These are phyloP conservation scores for Hymenopus coronatus DNA, from an alignment of 2,888 invertebrate species.

Conservation along the genomic window DNA sequence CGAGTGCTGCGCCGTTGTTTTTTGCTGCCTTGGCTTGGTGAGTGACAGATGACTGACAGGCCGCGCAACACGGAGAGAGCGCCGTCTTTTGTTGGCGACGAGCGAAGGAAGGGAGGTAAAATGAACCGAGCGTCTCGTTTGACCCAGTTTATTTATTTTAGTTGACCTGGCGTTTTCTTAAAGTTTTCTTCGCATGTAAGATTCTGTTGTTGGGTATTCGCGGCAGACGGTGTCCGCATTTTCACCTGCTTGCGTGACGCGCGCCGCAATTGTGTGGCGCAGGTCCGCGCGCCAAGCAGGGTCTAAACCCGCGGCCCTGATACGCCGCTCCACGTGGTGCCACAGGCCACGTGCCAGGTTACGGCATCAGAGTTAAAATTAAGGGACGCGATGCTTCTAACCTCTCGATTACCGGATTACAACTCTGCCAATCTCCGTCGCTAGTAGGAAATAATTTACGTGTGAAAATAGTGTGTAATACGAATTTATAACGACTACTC, in stretches of 20 bases:
- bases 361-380: not conserved
- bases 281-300: not conserved
- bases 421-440: not conserved
- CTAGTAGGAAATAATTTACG: not conserved
- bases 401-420: not conserved
- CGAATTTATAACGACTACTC: not conserved
- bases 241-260: not conserved
- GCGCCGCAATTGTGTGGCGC: not conserved
- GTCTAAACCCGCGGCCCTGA: not conserved
- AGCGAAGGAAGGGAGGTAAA: not conserved
- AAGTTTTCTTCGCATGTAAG: not conserved
- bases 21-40: constrained; percentile 27
- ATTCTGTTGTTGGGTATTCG: not conserved
- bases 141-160: not conserved
- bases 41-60: constrained; percentile 32
- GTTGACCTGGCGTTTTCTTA: not conserved
- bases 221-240: not conserved
- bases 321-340: not conserved
- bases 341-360: not conserved
- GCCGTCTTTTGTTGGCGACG: not conserved
- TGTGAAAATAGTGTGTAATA: not conserved
- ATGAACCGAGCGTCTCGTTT: not conserved
- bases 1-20: constrained; percentile 17
- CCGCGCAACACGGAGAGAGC: not conserved
- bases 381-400: not conserved